Percentiles rank a stretch among this genome's conserved stretches.
Conservation (phyloP, 2,797 vertebrate species). For the Neoniphon sammara region DNA sequence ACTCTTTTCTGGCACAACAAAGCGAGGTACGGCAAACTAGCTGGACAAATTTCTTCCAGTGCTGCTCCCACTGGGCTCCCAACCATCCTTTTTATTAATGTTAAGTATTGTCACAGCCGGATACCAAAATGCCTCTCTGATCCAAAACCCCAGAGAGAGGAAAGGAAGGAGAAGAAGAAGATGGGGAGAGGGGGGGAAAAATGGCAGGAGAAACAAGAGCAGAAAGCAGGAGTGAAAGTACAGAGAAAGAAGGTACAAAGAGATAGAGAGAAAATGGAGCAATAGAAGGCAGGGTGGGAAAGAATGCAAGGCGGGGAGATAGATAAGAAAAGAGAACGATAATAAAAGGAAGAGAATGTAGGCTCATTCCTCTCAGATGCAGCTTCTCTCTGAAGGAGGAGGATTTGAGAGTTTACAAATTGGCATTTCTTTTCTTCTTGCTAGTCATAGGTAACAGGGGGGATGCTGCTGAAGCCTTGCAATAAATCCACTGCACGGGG, state of each 20-base stretch:
- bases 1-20: conserved; percentile 47
- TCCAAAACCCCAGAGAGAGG: conserved; percentile 68
- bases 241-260: conserved; percentile 57
- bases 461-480: conserved; percentile 49
- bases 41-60: conserved; percentile 39
- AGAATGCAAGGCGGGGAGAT: conserved; percentile 46
- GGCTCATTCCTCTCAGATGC: conserved; percentile 61
- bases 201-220: conserved; percentile 40
- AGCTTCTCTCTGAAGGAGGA: conserved; percentile 58
- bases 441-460: conserved; percentile 66
- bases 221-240: conserved; percentile 54
- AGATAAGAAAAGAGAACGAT: conserved; percentile 39
- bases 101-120: conserved; percentile 69
- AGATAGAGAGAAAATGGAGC: conserved; percentile 44
- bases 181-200: neutral
- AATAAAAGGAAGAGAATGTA: conserved; percentile 59
- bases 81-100: conserved; percentile 73
- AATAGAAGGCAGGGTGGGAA: conserved; percentile 42
- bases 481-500: conserved; percentile 57
- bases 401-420: conserved; percentile 74
- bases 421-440: conserved; percentile 57
- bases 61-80: conserved; percentile 60
- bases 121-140: conserved; percentile 70
- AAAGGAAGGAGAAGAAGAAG: conserved; percentile 15
- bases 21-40: conserved; percentile 55